Conservation (phyloP, 2,113 vertebrate species). For the Psettodes erumei region DNA sequence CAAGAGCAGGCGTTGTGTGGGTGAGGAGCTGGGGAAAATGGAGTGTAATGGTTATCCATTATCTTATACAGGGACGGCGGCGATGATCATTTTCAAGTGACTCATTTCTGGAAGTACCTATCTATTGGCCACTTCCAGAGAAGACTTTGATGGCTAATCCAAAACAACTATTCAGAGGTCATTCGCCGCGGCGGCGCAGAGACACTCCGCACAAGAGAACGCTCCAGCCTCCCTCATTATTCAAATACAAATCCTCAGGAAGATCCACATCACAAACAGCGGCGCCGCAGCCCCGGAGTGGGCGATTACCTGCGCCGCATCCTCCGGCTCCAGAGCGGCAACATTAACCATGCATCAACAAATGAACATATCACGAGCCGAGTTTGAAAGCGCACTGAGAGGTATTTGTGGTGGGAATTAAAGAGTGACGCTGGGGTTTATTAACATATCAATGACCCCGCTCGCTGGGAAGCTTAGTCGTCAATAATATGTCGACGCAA, state of each 20-base stretch:
- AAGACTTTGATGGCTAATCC: slow-evolving; percentile 83
- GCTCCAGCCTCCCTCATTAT: slow-evolving; percentile 79
- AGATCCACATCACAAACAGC: slow-evolving; percentile 68
- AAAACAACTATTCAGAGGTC: slow-evolving; percentile 83
- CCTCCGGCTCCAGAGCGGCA: slow-evolving; percentile 57
- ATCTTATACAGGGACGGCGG: slow-evolving; percentile 79
- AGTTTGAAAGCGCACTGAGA: slow-evolving; percentile 56
- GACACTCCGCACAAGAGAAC: slow-evolving; percentile 73
- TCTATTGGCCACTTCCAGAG: slow-evolving; percentile 79
- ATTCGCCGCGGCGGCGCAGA: slow-evolving; percentile 61
- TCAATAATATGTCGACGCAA: slow-evolving; percentile 13
- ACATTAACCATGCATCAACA: slow-evolving; percentile 68
- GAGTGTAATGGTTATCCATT: slow-evolving; percentile 85
- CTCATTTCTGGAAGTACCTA: slow-evolving; percentile 82
- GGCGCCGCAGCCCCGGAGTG: slow-evolving; percentile 51
- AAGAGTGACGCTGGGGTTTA: slow-evolving; percentile 47
- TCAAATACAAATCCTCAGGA: slow-evolving; percentile 77
- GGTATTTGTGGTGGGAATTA: slow-evolving; percentile 66
- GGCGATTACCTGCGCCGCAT: slow-evolving; percentile 65
- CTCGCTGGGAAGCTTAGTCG: slow-evolving; percentile 19
- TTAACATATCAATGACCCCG: slow-evolving; percentile 56
- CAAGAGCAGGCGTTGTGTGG: slow-evolving; percentile 82
- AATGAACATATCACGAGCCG: slow-evolving; percentile 62
- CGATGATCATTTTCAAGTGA: slow-evolving; percentile 85
- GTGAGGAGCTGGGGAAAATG: slow-evolving; percentile 77